These are phyloP conservation scores for Hucho hucho DNA, from an alignment of 2,113 vertebrate species.

Conservation along the genomic window DNA sequence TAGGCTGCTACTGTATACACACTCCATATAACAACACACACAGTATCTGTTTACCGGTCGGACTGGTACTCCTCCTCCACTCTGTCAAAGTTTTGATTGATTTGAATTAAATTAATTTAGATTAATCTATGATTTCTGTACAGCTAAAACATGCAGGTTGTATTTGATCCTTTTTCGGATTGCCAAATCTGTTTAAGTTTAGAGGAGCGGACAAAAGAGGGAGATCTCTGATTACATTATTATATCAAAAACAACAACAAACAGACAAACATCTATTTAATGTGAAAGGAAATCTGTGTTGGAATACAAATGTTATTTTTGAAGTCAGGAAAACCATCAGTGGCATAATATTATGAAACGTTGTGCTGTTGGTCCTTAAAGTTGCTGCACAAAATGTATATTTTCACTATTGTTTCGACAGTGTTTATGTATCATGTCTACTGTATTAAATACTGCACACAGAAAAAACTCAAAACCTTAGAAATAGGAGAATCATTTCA, in stretches of 20 bases:
- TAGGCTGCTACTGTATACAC: neutral
- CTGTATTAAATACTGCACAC: neutral
- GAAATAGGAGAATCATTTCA: neutral
- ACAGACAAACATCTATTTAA: neutral
- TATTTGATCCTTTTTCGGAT: no score
- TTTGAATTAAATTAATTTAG: no score
- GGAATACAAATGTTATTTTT: neutral
- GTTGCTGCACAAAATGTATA: neutral
- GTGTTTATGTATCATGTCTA: neutral
- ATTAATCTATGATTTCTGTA: no score
- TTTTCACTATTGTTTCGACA: neutral
- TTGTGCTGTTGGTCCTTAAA: neutral
- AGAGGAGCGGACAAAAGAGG: no score
- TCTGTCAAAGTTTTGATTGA: no score
- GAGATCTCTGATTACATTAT: neutral
- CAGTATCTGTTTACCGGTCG: no score
- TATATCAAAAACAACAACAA: neutral
- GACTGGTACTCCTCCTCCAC: no score
- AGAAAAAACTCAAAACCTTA: neutral
- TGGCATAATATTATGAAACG: no score
- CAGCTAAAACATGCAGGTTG: no score
- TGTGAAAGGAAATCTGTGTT: neutral
- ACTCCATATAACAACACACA: neutral
- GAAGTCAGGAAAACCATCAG: no score
- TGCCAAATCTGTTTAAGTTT: no score